Percentiles rank a stretch among this genome's conserved stretches.
phyloP scores from a whole-genome alignment of 2,113 vertebrate species.

The Rhabdornis inornatus region DNA sequence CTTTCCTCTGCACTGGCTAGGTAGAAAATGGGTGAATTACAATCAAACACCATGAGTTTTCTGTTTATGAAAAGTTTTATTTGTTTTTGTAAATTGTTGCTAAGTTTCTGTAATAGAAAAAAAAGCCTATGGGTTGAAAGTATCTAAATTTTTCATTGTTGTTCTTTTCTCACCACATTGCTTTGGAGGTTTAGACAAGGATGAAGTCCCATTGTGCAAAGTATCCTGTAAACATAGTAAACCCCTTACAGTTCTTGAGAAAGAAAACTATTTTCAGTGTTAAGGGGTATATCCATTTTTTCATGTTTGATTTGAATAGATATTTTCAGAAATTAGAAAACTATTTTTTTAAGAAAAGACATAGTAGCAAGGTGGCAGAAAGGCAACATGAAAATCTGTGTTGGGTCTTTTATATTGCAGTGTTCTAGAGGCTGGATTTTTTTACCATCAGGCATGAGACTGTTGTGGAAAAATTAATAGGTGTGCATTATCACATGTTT shows the following conservation, averaged over 20 bases:
- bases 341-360: neutral
- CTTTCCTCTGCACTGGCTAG: neutral
- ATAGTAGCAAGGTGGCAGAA: neutral
- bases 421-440: fast-evolving
- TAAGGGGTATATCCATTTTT: neutral
- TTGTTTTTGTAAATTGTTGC: neutral
- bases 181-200: neutral
- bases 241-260: neutral
- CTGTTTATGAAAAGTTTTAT: neutral
- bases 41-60: neutral
- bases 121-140: neutral
- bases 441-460: neutral
- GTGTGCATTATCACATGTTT: neutral
- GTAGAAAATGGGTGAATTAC: neutral
- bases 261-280: neutral
- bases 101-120: neutral
- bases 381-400: neutral
- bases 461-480: neutral
- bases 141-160: neutral
- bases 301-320: neutral
- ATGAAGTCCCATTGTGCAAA: neutral
- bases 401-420: neutral
- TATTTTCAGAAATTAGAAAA: neutral
- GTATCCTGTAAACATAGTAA: neutral
- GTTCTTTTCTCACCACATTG: neutral